Percentiles rank a stretch among this genome's conserved stretches.
These are phyloP conservation scores for Poecilia wingei DNA, from an alignment of 2,797 vertebrate genomes.

Conservation along the genomic window DNA sequence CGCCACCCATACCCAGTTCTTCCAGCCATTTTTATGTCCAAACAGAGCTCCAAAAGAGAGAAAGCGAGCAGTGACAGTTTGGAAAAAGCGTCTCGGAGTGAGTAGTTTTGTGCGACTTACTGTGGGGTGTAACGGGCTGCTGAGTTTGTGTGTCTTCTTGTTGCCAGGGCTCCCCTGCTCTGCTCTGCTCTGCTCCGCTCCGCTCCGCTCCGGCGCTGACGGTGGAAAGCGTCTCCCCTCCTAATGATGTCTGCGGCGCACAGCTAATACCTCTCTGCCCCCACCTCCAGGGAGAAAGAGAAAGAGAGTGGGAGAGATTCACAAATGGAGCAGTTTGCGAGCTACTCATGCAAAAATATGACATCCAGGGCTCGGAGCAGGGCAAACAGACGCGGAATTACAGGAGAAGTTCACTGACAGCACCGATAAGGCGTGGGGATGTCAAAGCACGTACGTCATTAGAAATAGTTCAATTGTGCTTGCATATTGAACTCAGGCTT, in stretches of 20 bases:
- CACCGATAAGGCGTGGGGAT: slow-evolving; percentile 36
- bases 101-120: slow-evolving; percentile 86
- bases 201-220: slow-evolving; percentile 89
- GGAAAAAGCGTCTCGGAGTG: slow-evolving; percentile 21
- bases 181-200: slow-evolving; percentile 72
- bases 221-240: slow-evolving; percentile 90
- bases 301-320: slow-evolving; percentile 51
- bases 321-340: slow-evolving; percentile 89
- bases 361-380: slow-evolving; percentile 56
- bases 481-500: neutral
- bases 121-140: slow-evolving; percentile 87
- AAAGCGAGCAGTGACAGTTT: slow-evolving; percentile 39
- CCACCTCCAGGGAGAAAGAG: slow-evolving; percentile 65
- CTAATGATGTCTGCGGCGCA: slow-evolving; percentile 93
- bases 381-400: slow-evolving; percentile 76
- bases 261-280: slow-evolving; percentile 81
- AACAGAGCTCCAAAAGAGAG: slow-evolving; percentile 52
- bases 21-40: slow-evolving; percentile 73
- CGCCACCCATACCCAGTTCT: slow-evolving; percentile 72
- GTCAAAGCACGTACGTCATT: neutral
- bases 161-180: slow-evolving; percentile 80
- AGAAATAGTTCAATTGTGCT: slow-evolving; percentile 13
- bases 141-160: slow-evolving; percentile 82
- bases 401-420: slow-evolving; percentile 61
- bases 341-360: slow-evolving; percentile 84